Evolutionary conservation across 2,888 invertebrate species (phyloP).

Genomic region (Cheilosia vernalis): DNA sequence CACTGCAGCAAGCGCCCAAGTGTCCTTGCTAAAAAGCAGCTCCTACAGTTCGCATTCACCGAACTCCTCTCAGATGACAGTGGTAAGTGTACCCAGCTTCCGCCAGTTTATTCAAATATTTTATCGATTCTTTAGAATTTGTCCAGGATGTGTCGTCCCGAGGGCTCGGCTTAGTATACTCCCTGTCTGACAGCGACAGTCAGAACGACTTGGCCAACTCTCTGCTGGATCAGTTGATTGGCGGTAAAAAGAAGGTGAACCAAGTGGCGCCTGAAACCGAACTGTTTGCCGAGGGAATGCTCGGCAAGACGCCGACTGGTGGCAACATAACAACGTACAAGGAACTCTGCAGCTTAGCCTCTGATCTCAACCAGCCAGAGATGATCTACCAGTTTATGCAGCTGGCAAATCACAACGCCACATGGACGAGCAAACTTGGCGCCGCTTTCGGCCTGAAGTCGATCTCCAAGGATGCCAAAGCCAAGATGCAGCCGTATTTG

Average conservation of each 20-base stretch:
- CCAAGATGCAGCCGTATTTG: slow-evolving; percentile 91
- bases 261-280: slow-evolving; percentile 92
- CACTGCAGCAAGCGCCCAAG: slow-evolving; percentile 89
- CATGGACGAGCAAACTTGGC: slow-evolving; percentile 96
- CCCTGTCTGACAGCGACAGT: slow-evolving; percentile 89
- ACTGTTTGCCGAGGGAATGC: slow-evolving; percentile 93
- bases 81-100: slow-evolving; percentile 85
- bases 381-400: slow-evolving; percentile 98
- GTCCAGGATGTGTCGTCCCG: slow-evolving; percentile 97
- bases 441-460: slow-evolving; percentile 96
- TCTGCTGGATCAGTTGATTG: slow-evolving; percentile 92
- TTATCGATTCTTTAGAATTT: slow-evolving; percentile 86
- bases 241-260: slow-evolving; percentile 89
- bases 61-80: slow-evolving; percentile 94
- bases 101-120: background rate
- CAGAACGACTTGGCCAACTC: slow-evolving; percentile 89
- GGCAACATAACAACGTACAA: slow-evolving; percentile 96
- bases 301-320: slow-evolving; percentile 93
- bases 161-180: slow-evolving; percentile 94
- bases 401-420: slow-evolving; percentile 95
- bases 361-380: slow-evolving; percentile 97
- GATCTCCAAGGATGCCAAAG: slow-evolving; percentile 92
- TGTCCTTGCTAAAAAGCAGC: slow-evolving; percentile 87
- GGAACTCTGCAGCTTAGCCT: slow-evolving; percentile 96
- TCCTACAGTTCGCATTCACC: slow-evolving; percentile 93